Evolutionary conservation across 2,797 vertebrate species (phyloP).

Genomic region (Pterois miles): DNA sequence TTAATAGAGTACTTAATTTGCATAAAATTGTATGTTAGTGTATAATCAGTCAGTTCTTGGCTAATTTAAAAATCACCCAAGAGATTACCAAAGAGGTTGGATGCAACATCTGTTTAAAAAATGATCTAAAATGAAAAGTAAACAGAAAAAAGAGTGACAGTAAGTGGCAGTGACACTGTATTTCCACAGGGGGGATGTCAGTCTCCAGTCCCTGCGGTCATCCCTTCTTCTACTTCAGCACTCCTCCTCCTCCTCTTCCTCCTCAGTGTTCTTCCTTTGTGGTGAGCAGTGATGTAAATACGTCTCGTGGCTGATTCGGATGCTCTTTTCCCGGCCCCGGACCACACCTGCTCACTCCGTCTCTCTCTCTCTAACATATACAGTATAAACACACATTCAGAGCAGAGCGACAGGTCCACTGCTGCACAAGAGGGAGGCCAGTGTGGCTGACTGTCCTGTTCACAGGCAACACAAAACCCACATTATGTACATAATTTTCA

Average conservation of each 20-base stretch:
- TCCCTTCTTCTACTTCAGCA: conserved; percentile 35
- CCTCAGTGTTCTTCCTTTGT: conserved; percentile 62
- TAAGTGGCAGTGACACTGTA: conserved; percentile 62
- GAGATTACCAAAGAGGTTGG: conserved; percentile 71
- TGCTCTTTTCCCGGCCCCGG: conserved; percentile 37
- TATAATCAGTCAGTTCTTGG: conserved; percentile 45
- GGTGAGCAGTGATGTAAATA: conserved; percentile 73
- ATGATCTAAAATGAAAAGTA: background rate
- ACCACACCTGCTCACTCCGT: conserved; percentile 63
- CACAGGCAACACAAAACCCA: conserved; percentile 56
- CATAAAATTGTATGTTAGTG: conserved; percentile 43
- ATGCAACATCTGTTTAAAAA: conserved; percentile 41
- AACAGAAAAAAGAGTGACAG: conserved; percentile 8
- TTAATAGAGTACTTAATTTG: conserved; percentile 41
- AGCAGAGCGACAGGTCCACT: conserved; percentile 41
- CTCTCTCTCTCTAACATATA: conserved; percentile 25
- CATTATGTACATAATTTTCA: conserved; percentile 66
- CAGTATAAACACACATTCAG: conserved; percentile 15
- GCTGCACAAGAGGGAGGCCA: conserved; percentile 39
- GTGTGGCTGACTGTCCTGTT: conserved; percentile 23
- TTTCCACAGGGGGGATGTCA: conserved; percentile 67
- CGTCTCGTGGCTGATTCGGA: conserved; percentile 56
- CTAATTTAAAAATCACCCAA: conserved; percentile 59
- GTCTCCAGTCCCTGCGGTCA: conserved; percentile 50
- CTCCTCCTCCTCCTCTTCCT: conserved; percentile 42